Evolutionary conservation across 2,888 invertebrate species (phyloP).

Genomic region (Clusia tigrina): DNA sequence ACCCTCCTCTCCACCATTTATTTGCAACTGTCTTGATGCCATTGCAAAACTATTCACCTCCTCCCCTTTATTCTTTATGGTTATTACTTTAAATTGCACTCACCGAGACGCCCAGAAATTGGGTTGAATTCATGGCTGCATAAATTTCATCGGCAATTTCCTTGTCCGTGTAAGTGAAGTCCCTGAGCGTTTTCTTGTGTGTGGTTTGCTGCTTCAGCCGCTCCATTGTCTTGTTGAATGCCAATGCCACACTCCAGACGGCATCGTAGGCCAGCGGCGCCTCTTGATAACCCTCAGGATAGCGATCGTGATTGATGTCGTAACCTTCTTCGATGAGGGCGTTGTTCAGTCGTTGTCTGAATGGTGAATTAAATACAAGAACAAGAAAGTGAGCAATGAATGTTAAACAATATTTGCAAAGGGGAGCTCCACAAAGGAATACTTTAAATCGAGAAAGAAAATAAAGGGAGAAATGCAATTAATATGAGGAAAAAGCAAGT

Average conservation of each 20-base stretch:
- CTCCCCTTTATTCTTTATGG: too few species aligned
- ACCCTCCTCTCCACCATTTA: too few species aligned
- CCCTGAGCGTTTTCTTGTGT: constrained; percentile 83
- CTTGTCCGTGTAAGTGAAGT: constrained; percentile 95
- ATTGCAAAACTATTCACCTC: too few species aligned
- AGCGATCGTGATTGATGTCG: constrained; percentile 85
- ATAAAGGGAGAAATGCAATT: too few species aligned
- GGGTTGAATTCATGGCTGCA: constrained; percentile 97
- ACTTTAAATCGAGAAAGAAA: too few species aligned
- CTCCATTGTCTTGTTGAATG: constrained; percentile 96
- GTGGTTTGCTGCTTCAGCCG: constrained; percentile 80
- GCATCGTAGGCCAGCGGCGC: constrained; percentile 99
- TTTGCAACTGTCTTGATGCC: too few species aligned
- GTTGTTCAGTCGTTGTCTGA: constrained; percentile 80
- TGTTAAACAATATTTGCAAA: background rate
- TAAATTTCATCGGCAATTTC: constrained; percentile 96
- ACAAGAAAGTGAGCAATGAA: background rate
- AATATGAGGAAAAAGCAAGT: too few species aligned
- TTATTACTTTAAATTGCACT: too few species aligned
- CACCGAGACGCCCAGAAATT: constrained; percentile 97
- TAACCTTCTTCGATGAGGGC: constrained; percentile 81
- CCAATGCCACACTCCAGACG: constrained; percentile 97
- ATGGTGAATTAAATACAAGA: background rate
- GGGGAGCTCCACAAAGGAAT: too few species aligned
- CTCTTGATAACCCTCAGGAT: constrained; percentile 95